Conservation (phyloP, 2,113 vertebrate species). For the Corythornis madagascariensis region DNA sequence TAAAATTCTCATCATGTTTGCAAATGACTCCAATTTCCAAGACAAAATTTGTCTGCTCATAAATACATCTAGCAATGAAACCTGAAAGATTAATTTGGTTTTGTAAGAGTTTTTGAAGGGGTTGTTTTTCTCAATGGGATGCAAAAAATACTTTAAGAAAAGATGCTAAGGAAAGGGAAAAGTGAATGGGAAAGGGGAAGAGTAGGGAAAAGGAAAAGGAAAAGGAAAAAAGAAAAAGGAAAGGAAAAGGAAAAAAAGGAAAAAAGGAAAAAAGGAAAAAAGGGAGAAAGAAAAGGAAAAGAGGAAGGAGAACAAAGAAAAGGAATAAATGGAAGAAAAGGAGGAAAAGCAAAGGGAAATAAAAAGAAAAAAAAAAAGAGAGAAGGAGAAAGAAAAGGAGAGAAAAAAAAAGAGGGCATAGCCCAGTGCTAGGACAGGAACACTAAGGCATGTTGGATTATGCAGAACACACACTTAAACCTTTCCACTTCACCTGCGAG, state of each 20-base stretch:
- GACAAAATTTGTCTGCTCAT: not conserved
- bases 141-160: not conserved
- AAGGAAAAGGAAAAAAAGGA: too few relatives aligned
- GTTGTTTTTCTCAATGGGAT: not conserved
- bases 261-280: too few relatives aligned
- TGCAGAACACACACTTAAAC: not conserved
- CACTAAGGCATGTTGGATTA: accelerated
- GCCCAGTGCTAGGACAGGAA: not conserved
- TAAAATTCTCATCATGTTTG: not conserved
- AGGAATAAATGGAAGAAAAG: too few relatives aligned
- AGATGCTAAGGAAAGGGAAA: too few relatives aligned
- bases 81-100: not conserved
- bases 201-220: too few relatives aligned
- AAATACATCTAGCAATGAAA: not conserved
- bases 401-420: not conserved
- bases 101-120: not conserved
- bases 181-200: too few relatives aligned
- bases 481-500: accelerated
- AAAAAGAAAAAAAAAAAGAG: not conserved
- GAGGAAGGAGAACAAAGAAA: too few relatives aligned
- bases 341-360: too few relatives aligned
- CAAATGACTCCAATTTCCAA: not conserved
- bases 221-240: too few relatives aligned
- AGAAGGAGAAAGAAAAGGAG: too few relatives aligned
- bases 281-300: too few relatives aligned